Base-by-base conservation (phyloP, 2,888 invertebrate genomes). In the Tridacna crocea region DNA sequence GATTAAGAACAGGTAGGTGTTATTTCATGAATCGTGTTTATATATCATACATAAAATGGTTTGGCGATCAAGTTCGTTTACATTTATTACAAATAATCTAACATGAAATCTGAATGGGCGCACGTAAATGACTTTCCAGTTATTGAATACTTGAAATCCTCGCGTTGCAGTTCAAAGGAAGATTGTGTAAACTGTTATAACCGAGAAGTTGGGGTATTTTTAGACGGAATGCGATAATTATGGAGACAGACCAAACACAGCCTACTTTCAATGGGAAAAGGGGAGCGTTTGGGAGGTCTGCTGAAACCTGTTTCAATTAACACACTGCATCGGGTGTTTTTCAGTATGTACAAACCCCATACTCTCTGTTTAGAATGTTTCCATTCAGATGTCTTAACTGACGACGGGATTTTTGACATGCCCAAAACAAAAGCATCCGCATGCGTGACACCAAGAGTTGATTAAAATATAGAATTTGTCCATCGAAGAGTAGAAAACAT, bases 141-240 rank as follows among this genome's bases (percentile, higher is more conserved):
- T 73, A 61, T 73, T 60, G 36, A 60, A 73, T 73, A 73, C 61
- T 60, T 73, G 22, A 73, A 73, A 58, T 61, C 36, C 36, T 22
- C 19, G 60, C 58, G 19, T n/a, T 27, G 36, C 60, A 84, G 84
- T 84, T 84, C 84, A 84, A 84, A 84, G 80, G 55, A 68, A 66
- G 66, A 63, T 81, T 80, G 72, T 81, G 75, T 84, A 84, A 84
- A 84, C 80, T 84, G 79, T 81, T 79, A 82, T 73, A 55, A 76
- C 72, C 58, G 70, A 55, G 36, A 36, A 75, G 74, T 36, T 55
- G 72, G n/a, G 79, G 79, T 83, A 83, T 80, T 83, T 83, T 83
- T 80, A 80, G 83, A 80, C 70, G 75, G 77, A 80, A 68, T 77
- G 74, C 75, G 77, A 48, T 83, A 77, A 83, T 80, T 66, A 55